Base-by-base conservation (phyloP, 1,140 invertebrate species). In the Forficula auricularia region DNA sequence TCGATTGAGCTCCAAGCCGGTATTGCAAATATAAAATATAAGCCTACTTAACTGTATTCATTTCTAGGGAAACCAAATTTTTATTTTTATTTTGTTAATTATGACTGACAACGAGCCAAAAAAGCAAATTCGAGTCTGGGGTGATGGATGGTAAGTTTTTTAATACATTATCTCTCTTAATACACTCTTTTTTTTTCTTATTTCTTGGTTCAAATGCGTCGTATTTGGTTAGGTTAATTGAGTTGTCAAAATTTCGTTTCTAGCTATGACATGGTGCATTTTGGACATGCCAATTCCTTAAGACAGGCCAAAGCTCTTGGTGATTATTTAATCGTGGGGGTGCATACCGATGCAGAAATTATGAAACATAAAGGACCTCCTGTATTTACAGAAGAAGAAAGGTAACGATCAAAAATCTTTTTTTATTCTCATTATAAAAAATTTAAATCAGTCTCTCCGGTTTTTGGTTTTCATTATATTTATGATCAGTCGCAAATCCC, bases 261-360 rank as follows among this genome's bases (percentile, higher is more conserved):
- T 62, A 86, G 89, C 60, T 97, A 95, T 63, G 91, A 96, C 52
- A 96, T 96, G 90, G 91, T 96, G 13, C 91, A 96, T 65, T 97
- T 95, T 65, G 91, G 91, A 2, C 91, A 97, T 66, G 91, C 91
- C n/a, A 97, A 96, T 70, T 90, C 89, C 2, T 59, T 97, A 16
- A 72, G 91, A 50, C 91, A 96, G 66, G 94, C 91, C 1, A 98
- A 98, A 70, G 82, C 90, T 33, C 73, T 98, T 58, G 95, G 96
- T 13, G 82, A 96, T 65, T 82, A 88, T 54, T 65, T 99, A 44
- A 82, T 98, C 48, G 95, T 98, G 40, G 96, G 96, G 48, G 84
- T 99, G 27, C 96, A 99, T 63, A 96, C 84, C 15, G 96, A 99
- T 67, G 91, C 85, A 56, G 96, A 99, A 66, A 97, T 99, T 40